Base-by-base conservation (phyloP, 2,888 invertebrate species). In the Sinodicranocentrus sp. region DNA sequence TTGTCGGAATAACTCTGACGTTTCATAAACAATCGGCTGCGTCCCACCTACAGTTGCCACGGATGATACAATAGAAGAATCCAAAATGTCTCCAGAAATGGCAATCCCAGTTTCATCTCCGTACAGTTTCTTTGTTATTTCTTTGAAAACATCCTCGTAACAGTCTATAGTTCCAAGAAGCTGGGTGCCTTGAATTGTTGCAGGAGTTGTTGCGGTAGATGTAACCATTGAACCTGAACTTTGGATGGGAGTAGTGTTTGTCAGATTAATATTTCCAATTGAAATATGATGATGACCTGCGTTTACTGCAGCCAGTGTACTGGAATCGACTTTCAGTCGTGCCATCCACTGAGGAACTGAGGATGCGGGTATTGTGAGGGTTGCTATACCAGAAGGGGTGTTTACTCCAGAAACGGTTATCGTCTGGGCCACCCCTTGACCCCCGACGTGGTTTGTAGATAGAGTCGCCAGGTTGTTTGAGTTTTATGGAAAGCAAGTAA, bases 41-140 rank as follows among this genome's bases (percentile, higher is more conserved):
- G 63, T 48, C 25, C 76, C 59, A 13, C 71, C 72, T n/a, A 68
- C 17, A 8, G 83, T 80, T 2, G 70, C 44, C 19, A 72, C 65
- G 6, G 84, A 84, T 17, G 70, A 39, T 10, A 73, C 57, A 1
- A 63, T 17, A 1, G 85, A 71, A 3, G 70, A 48, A 33, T 88
- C 89, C 8, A 88, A 73, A 6, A 88, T 84, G 77, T 89, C 63
- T 5, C 33, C 33, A 1, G 28, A 17, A 59, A 88, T 80, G 10
- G 88, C 86, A 61, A 96, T 96, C 91, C 96, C 96, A 8, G 87
- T 86, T 52, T 96, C 96, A 91, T 96, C 96, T 87, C 96, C 96
- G 91, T 96, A 97, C 88, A 97, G 92, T 92, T 97, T 97, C 91
- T 96, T 94, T 86, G 96, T 96, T 90, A 97, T 96, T 93, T 97